A percentile compares a stretch with the other conserved stretches of the same genome.
Evolutionary conservation across 2,888 invertebrate species (phyloP).

Genomic region (Isoperla grammatica): DNA sequence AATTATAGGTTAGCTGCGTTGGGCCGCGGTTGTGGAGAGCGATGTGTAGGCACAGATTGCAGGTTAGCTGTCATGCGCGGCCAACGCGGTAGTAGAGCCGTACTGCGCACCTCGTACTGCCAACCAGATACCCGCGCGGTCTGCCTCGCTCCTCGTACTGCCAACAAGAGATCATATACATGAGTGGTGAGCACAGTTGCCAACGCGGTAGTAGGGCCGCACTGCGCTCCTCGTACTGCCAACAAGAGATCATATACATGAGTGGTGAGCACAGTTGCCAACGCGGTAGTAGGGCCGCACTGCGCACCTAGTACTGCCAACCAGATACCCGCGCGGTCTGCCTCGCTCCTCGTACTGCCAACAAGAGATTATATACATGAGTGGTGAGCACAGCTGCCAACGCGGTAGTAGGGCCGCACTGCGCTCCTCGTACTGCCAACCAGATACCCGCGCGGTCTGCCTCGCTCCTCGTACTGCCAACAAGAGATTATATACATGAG

Average conservation of each 20-base stretch:
- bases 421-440: slow-evolving; percentile 1
- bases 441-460: too few relatives aligned
- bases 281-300: not conserved
- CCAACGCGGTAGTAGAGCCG: not conserved
- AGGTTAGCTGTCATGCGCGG: slow-evolving; percentile 6
- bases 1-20: slow-evolving; percentile 2
- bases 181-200: not conserved
- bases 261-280: not conserved
- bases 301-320: slow-evolving; percentile 1
- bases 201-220: too few relatives aligned
- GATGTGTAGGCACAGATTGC: slow-evolving; percentile 1
- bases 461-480: too few relatives aligned
- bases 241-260: not conserved
- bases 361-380: not conserved
- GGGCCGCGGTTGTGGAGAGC: not conserved
- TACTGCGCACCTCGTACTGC: slow-evolving; percentile 4
- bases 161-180: not conserved
- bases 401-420: not conserved
- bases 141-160: too few relatives aligned
- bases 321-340: too few relatives aligned
- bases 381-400: not conserved
- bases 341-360: too few relatives aligned
- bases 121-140: not conserved
- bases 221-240: too few relatives aligned
- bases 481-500: not conserved